Base-by-base conservation (phyloP, 2,113 vertebrate species). In the Lepidothrix coronata region DNA sequence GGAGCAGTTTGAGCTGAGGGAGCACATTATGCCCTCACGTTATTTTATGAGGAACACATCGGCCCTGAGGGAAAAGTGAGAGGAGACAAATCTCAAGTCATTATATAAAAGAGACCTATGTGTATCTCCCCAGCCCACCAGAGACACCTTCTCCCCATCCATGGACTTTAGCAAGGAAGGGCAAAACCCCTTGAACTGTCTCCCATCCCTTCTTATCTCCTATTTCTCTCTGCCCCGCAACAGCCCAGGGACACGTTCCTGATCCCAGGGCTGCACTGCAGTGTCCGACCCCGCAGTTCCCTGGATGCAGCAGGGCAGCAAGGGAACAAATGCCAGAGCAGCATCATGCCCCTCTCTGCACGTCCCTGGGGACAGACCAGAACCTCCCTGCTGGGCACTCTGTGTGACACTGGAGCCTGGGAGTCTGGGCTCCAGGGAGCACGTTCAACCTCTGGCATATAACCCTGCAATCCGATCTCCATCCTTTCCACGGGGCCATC, bases 391-490 rank as follows among this genome's bases (percentile, higher is more conserved):
- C 62, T 10, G 39, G 85, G 22, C 59, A 51, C 55, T 33, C 71
- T 31, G 66, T 25, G 68, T 25, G 63, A 70, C 7, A 8, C 63
- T 79, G 85, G 89, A 93, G 85, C 21, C 37, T 44, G 1, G 9
- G 30, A 81, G 93, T 75, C 94, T 96, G 93, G 27, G 67, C 91
- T 91, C 39, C 0, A 0, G 54, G 67, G 48, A 93, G 86, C 89
- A 92, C 13, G 24, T 87, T 95, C 96, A 95, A 95, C 96, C 95
- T 95, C 96, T 97, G 94, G 89, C 96, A 95, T 91, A 95, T 93
- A 95, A 92, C 65, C 62, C 86, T 74, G 96, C 91, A 84, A 97
- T 2, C 51, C 0, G 12, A 96, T 86, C 95, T 52, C 13, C 35
- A 7, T 11, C 10, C 0, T 46, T 62, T 84, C 95, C 83, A 62